These are phyloP conservation scores for Helogale parvula DNA, from an alignment of 2,113 vertebrate genomes.

Conservation along the genomic window DNA sequence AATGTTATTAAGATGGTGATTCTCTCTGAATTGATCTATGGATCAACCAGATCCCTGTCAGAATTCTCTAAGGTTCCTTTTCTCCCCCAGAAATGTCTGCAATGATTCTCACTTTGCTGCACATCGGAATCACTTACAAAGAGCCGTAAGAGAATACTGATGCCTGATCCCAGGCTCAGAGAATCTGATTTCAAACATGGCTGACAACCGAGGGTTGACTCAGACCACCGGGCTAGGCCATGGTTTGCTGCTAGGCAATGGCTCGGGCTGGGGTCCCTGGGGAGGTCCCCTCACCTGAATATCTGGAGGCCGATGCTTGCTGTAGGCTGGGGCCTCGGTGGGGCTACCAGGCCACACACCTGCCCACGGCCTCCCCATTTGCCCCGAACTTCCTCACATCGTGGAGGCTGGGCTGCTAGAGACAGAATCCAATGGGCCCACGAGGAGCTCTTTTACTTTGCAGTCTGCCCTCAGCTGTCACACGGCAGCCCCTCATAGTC, in stretches of 20 bases:
- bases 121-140: neutral
- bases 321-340: neutral
- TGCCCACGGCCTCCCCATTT: rapidly evolving
- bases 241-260: neutral
- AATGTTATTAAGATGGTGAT: neutral
- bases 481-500: neutral
- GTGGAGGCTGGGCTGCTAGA: neutral
- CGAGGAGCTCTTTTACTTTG: neutral
- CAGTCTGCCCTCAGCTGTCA: neutral
- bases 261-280: neutral
- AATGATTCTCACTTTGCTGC: neutral
- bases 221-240: neutral
- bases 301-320: neutral
- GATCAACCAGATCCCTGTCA: neutral
- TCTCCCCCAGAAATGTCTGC: neutral
- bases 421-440: neutral
- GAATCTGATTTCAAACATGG: neutral
- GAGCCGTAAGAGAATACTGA: neutral
- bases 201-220: neutral
- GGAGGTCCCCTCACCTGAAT: neutral
- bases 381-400: neutral
- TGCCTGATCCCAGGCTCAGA: neutral
- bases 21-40: neutral
- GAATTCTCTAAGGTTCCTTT: neutral
- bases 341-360: neutral